phyloP scores from a whole-genome alignment of 2,888 invertebrate genomes.

The Pecten maximus region DNA sequence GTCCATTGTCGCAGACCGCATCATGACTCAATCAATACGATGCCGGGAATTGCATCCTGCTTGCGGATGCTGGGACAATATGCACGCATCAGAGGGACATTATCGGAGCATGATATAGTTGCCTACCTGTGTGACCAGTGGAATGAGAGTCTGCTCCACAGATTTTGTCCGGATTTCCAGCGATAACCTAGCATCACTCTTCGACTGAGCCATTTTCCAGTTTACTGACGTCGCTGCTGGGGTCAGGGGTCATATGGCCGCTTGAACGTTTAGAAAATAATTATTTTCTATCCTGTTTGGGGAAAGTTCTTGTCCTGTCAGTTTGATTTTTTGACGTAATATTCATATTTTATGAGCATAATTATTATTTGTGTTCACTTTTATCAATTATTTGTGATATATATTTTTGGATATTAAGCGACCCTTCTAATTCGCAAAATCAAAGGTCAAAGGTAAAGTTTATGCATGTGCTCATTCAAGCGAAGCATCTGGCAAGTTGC shows the following conservation, averaged over 20 bases:
- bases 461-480: neutral
- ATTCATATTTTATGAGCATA: neutral
- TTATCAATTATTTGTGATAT: neutral
- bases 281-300: neutral
- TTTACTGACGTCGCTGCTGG: neutral
- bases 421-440: neutral
- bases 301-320: neutral
- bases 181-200: conserved; percentile 74
- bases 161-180: conserved; percentile 95
- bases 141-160: conserved; percentile 96
- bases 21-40: conserved; percentile 17
- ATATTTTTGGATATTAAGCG: neutral
- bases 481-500: neutral
- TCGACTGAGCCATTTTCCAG: conserved; percentile 75
- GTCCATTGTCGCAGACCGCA: neutral
- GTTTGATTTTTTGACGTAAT: neutral
- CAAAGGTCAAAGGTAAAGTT: conserved; percentile 37
- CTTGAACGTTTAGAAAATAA: neutral
- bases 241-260: conserved; percentile 2
- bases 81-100: neutral
- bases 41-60: neutral
- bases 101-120: neutral
- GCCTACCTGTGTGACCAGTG: conserved; percentile 96
- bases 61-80: neutral
- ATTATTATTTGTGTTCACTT: neutral